phyloP scores from a whole-genome alignment of 1,140 invertebrate genomes.

The Lanistes nyassanus region DNA sequence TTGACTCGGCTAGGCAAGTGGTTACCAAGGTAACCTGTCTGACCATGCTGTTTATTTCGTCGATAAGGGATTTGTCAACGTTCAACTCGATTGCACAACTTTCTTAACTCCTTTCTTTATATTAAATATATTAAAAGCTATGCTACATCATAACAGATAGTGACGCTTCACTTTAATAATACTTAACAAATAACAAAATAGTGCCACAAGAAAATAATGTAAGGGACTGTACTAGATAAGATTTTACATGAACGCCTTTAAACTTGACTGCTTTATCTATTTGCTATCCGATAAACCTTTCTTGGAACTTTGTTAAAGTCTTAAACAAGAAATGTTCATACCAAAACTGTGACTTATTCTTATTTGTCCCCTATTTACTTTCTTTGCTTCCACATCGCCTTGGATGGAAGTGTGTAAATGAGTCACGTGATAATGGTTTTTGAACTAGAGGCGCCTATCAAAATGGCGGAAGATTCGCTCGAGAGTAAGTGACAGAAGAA shows the following conservation, averaged over 20 bases:
- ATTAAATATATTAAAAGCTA: background rate
- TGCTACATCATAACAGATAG: background rate
- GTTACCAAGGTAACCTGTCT: too few species aligned
- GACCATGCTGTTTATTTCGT: too few species aligned
- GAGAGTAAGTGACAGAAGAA: constrained; percentile 36
- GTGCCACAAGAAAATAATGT: background rate
- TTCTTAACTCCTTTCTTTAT: too few species aligned
- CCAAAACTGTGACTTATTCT: background rate
- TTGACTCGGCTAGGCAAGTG: too few species aligned
- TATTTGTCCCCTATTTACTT: background rate
- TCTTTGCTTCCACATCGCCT: background rate
- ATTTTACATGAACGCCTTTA: background rate
- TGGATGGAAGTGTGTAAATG: background rate
- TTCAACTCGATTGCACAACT: too few species aligned
- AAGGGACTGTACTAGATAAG: background rate
- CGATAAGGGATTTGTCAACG: too few species aligned
- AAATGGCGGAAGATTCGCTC: constrained; percentile 49
- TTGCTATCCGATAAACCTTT: too few species aligned
- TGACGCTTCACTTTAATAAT: background rate
- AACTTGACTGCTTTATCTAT: too few species aligned
- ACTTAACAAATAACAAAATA: background rate
- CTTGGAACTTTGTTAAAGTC: background rate
- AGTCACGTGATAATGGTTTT: constrained; percentile 31
- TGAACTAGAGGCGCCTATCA: constrained; percentile 51
- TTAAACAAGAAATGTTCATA: background rate